A percentile compares a stretch with the other conserved stretches of the same genome.
phyloP scores from a whole-genome alignment of 2,113 vertebrate genomes.

The Cebidichthys violaceus region DNA sequence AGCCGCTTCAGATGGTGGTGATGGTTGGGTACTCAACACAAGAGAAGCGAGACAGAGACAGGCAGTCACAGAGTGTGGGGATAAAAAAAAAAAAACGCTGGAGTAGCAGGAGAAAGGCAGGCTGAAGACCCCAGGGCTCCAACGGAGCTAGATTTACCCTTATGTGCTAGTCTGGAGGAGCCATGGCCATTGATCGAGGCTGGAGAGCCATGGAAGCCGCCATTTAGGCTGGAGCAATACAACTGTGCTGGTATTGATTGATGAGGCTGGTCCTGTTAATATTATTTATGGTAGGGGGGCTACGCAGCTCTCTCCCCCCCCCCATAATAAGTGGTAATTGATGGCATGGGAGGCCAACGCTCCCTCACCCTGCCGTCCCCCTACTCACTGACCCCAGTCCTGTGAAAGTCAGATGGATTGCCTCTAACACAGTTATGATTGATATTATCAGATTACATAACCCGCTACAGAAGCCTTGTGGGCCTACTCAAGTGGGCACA shows the following conservation, averaged over 20 bases:
- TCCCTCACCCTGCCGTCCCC: slow-evolving; percentile 75
- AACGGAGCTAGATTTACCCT: slow-evolving; percentile 79
- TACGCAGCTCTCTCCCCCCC: slow-evolving; percentile 84
- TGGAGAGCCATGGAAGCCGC: slow-evolving; percentile 81
- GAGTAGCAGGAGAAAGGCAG: slow-evolving; percentile 56
- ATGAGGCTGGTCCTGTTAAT: slow-evolving; percentile 90
- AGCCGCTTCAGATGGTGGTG: slow-evolving; percentile 29
- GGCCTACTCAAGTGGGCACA: slow-evolving; percentile 87
- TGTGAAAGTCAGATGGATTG: slow-evolving; percentile 93
- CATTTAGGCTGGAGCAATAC: slow-evolving; percentile 88
- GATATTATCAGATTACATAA: slow-evolving; percentile 97
- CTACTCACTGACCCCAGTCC: slow-evolving; percentile 88
- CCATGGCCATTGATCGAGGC: slow-evolving; percentile 88
- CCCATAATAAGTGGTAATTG: slow-evolving; percentile 97
- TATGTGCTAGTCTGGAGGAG: slow-evolving; percentile 75
- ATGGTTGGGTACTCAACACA: slow-evolving; percentile 16
- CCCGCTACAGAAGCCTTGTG: slow-evolving; percentile 83
- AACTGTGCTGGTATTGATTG: slow-evolving; percentile 92
- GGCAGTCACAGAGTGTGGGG: slow-evolving; percentile 44
- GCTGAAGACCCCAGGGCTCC: slow-evolving; percentile 75
- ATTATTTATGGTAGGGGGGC: slow-evolving; percentile 92
- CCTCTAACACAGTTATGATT: slow-evolving; percentile 95
- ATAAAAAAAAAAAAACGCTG: slow-evolving; percentile 58
- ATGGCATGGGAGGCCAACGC: slow-evolving; percentile 89
- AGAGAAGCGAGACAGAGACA: slow-evolving; percentile 49